These are phyloP conservation scores for Anastrepha obliqua DNA, from an alignment of 1,140 invertebrate species.

Conservation along the genomic window DNA sequence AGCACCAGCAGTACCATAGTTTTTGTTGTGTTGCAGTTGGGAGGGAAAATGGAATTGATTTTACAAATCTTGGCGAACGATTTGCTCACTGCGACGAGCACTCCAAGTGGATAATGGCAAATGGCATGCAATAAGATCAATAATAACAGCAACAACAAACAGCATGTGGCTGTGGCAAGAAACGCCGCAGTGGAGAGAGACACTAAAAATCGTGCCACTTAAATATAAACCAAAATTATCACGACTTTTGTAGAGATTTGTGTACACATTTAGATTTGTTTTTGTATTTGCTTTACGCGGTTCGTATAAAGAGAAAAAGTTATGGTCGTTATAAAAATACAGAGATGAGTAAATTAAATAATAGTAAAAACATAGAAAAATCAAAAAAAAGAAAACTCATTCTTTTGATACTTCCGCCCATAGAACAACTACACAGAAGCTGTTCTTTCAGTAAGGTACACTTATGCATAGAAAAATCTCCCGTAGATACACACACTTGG, in stretches of 20 bases:
- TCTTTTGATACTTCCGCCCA: too few relatives aligned
- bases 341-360: too few relatives aligned
- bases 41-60: constrained; percentile 12
- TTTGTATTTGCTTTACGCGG: background rate
- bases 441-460: too few relatives aligned
- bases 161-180: background rate
- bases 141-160: background rate
- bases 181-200: background rate
- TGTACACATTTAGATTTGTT: background rate
- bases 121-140: background rate
- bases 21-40: background rate
- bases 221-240: constrained; percentile 52
- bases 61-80: background rate
- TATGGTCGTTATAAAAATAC: too few relatives aligned
- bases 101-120: background rate
- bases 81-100: background rate
- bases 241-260: constrained; percentile 5
- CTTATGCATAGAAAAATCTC: too few relatives aligned
- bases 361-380: too few relatives aligned
- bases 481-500: too few relatives aligned
- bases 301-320: background rate
- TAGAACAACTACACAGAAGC: too few relatives aligned
- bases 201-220: background rate
- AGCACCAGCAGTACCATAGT: background rate
- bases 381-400: too few relatives aligned